Conservation (phyloP, 2,888 invertebrate genomes). For the Drosophila villosipedis region DNA sequence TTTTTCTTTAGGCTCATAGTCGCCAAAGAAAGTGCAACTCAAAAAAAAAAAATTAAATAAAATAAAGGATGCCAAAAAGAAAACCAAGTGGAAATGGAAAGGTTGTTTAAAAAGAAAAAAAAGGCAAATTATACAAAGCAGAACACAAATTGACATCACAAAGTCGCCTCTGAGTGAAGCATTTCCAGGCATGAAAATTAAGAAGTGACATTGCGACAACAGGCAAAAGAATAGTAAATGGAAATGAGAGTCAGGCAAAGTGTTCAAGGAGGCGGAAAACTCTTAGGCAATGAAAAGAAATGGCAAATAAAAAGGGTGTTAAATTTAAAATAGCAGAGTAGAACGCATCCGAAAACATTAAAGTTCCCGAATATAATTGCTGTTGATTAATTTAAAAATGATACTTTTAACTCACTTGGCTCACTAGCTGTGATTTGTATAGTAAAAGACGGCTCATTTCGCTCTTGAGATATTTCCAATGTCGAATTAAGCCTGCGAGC, state of each 20-base stretch:
- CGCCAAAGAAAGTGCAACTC: not conserved
- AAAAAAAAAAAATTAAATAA: not conserved
- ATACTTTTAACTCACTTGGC: not conserved
- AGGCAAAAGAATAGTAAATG: slow-evolving; percentile 12
- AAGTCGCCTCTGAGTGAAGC: slow-evolving; percentile 36
- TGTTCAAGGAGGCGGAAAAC: slow-evolving; percentile 14
- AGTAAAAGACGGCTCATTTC: fast-evolving
- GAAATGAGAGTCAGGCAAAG: slow-evolving; percentile 31
- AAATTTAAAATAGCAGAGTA: slow-evolving; percentile 3
- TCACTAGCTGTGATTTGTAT: not conserved
- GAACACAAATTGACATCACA: slow-evolving; percentile 40
- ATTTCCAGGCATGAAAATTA: slow-evolving; percentile 39
- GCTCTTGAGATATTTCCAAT: not conserved
- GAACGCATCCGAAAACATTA: not conserved
- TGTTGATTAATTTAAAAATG: not conserved
- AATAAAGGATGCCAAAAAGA: not conserved
- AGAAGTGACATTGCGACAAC: slow-evolving; percentile 26
- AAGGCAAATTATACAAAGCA: slow-evolving; percentile 17
- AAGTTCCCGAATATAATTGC: not conserved
- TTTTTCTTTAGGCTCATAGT: not conserved
- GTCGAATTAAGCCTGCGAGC: not conserved
- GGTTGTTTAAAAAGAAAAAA: slow-evolving; percentile 18
- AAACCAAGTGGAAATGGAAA: not conserved
- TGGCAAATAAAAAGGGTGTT: slow-evolving; percentile 26
- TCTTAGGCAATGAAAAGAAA: slow-evolving; percentile 11